A percentile compares a stretch with the other conserved stretches of the same genome.
Evolutionary conservation across 2,888 invertebrate species (phyloP).

Genomic region (Apamea monoglypha): DNA sequence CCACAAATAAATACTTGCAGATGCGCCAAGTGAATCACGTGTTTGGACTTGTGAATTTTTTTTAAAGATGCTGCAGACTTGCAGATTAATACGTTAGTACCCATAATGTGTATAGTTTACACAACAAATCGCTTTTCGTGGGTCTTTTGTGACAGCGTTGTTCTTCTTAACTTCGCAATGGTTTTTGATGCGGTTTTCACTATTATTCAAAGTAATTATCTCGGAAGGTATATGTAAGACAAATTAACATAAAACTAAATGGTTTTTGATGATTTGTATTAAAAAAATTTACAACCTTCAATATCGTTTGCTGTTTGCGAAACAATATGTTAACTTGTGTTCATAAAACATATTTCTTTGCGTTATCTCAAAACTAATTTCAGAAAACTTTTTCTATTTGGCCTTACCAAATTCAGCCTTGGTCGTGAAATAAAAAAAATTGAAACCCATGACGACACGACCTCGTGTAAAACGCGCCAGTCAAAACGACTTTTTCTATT

Average conservation of each 20-base stretch:
- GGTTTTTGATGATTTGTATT: background rate
- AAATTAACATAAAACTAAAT: background rate
- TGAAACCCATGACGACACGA: conserved; percentile 44
- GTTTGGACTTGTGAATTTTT: conserved; percentile 44
- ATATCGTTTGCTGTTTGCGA: background rate
- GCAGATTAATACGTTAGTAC: conserved; percentile 12
- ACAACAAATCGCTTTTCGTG: background rate
- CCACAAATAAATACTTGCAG: conserved; percentile 61
- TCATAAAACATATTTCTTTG: background rate
- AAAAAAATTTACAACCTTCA: background rate
- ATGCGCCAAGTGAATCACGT: conserved; percentile 64
- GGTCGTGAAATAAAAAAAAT: conserved; percentile 42
- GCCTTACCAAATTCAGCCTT: conserved; percentile 38
- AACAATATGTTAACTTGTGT: background rate
- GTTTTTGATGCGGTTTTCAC: background rate
- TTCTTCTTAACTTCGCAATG: background rate
- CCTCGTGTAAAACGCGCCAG: conserved; percentile 61
- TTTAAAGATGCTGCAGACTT: conserved; percentile 28
- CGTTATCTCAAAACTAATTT: conserved; percentile 16
- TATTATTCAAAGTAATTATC: background rate
- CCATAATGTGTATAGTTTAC: background rate
- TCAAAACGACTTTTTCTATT: conserved; percentile 52
- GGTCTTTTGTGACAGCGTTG: background rate
- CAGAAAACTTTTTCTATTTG: conserved; percentile 11
- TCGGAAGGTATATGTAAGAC: background rate